Base-by-base conservation (phyloP, 2,113 vertebrate species). In the Macquaria australasica region DNA sequence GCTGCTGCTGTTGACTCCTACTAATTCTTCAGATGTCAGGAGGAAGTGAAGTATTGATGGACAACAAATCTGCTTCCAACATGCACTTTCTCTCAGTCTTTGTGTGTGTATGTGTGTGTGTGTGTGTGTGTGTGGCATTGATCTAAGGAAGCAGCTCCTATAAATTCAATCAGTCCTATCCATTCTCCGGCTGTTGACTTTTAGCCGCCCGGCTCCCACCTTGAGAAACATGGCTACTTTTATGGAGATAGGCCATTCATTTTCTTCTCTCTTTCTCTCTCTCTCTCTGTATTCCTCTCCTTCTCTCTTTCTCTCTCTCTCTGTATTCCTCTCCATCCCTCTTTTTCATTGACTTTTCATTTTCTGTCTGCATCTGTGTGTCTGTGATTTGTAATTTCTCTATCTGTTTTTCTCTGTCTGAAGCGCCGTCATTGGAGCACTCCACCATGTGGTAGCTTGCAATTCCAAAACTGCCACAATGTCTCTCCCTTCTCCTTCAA, bases 101-200 rank as follows among this genome's bases (percentile, higher is more conserved):
- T 69, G 67, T 55, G 64, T 71, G 72, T 75, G 77, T 41, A 60
- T 68, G 64, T 60, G 45, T 74, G n/a, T n/a, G n/a, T n/a, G n/a
- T n/a, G n/a, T 69, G 67, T 55, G 64, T 71, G 72, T 75, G 77
- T 41, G 66, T 68, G 64, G 53, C 84, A 90, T 91, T 88, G 84
- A 92, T 92, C 86, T 78, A 20, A 64, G 74, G 63, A 84, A 90
- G 81, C 77, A 77, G 64, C 84, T 86, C 81, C 89, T 82, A 89
- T 91, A 89, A 93, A 93, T 92, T 88, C 79, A 92, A 88, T 90
- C 91, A 84, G 83, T 82, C 79, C 88, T 66, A 86, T 91, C 90
- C 81, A 79, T 93, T 90, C 83, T 89, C 83, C 2, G 66, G 80
- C 84, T 85, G 87, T 87, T 92, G 91, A 92, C 91, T 91, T 87